phyloP scores from a whole-genome alignment of 2,888 invertebrate genomes.

The Dichetophora obliterata region DNA sequence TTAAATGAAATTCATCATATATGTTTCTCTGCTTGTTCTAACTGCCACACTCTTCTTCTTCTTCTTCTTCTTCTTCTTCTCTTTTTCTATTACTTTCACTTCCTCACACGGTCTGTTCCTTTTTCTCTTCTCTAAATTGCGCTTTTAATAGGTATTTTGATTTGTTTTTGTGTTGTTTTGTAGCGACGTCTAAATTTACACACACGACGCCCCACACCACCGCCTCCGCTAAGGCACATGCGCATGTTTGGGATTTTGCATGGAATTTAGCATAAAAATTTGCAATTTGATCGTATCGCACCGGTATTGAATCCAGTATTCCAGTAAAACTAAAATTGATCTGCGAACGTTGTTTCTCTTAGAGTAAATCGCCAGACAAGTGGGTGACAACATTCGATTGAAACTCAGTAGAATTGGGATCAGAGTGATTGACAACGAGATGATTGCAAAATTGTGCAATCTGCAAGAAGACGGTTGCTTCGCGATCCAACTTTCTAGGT shows the following conservation, averaged over 20 bases:
- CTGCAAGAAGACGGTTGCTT: conserved; percentile 67
- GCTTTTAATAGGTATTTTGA: conserved; percentile 32
- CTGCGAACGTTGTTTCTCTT: conserved; percentile 68
- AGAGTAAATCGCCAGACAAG: conserved; percentile 76
- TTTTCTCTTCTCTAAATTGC: conserved; percentile 29
- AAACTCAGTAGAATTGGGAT: conserved; percentile 67
- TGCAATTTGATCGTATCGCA: conserved; percentile 84
- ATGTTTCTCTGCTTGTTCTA: not conserved
- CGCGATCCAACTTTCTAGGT: conserved; percentile 79
- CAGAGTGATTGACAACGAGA: conserved; percentile 71
- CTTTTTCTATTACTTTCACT: not conserved
- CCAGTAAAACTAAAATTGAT: conserved; percentile 80
- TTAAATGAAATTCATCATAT: no score
- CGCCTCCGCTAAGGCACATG: conserved; percentile 21
- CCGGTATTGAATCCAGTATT: conserved; percentile 84
- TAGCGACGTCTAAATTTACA: conserved; percentile 43
- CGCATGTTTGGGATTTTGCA: conserved; percentile 64
- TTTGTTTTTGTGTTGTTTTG: conserved; percentile 48
- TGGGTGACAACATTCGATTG: conserved; percentile 79
- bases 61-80: no score
- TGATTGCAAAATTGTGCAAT: conserved; percentile 70
- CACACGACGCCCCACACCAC: conserved; percentile 39
- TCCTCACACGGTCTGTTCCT: not conserved
- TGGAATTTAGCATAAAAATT: conserved; percentile 90
- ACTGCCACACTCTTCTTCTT: not conserved